phyloP scores from a whole-genome alignment of 2,888 invertebrate genomes.

The Drosophila pseudotalamancana region DNA sequence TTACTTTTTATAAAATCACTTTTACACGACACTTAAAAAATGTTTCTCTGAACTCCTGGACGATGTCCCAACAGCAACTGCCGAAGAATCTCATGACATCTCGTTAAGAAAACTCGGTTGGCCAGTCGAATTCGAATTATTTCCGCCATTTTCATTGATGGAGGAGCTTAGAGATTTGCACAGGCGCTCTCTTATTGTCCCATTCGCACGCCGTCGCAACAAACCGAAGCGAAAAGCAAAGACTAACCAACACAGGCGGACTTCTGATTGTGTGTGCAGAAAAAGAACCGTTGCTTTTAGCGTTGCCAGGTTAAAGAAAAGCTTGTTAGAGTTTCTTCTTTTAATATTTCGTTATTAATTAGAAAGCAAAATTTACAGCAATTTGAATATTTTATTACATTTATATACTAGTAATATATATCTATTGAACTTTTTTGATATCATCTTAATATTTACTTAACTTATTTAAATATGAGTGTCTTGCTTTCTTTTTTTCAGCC shows the following conservation, averaged over 20 bases:
- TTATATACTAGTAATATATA: too few relatives aligned
- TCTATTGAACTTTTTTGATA: neutral
- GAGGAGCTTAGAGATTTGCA: neutral
- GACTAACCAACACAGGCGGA: neutral
- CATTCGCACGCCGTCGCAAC: slow-evolving; percentile 7
- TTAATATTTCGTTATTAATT: too few relatives aligned
- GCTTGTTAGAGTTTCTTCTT: neutral
- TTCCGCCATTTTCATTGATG: neutral
- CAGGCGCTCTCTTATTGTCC: neutral
- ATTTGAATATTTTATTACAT: neutral
- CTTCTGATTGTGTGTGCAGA: neutral
- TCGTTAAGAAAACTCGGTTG: neutral
- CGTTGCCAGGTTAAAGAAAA: neutral
- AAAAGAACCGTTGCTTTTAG: slow-evolving; percentile 18
- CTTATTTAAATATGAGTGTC: too few relatives aligned
- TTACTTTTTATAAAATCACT: neutral
- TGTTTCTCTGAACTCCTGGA: neutral
- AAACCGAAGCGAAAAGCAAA: neutral
- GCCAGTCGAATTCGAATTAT: neutral
- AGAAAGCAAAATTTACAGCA: too few relatives aligned
- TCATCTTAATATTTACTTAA: neutral
- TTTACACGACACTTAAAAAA: neutral
- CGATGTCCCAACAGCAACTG: neutral
- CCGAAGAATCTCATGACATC: too few relatives aligned
- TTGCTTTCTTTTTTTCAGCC: slow-evolving; percentile 82